A percentile compares a stretch with the other conserved stretches of the same genome.
Conservation (phyloP, 2,797 vertebrate species). For the Galago senegalensis region DNA sequence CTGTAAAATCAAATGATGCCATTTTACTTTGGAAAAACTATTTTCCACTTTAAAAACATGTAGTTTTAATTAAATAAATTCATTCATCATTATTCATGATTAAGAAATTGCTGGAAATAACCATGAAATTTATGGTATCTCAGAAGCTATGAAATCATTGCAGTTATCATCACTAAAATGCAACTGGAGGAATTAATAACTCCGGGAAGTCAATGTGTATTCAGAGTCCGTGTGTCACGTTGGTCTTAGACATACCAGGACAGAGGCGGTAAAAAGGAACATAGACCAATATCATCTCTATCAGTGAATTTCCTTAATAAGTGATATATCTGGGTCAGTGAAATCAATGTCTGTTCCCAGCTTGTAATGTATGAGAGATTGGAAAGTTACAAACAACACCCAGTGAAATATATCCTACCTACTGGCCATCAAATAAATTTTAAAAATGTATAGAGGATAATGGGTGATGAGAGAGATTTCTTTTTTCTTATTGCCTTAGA, state of each 20-base stretch:
- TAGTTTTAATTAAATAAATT: not conserved
- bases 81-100: not conserved
- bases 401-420: not conserved
- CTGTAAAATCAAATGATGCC: not conserved
- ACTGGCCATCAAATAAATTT: not conserved
- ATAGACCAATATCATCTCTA: not conserved
- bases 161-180: not conserved
- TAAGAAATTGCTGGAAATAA: slow-evolving; percentile 9
- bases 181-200: not conserved
- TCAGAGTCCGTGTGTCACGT: not conserved
- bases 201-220: not conserved
- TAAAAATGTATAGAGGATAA: not conserved
- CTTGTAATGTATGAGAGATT: not conserved
- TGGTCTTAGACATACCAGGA: not conserved
- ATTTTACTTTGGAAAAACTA: slow-evolving; percentile 5
- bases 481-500: not conserved
- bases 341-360: not conserved
- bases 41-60: not conserved
- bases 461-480: not conserved
- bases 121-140: not conserved
- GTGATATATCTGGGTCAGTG: not conserved
- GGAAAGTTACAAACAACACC: slow-evolving; percentile 19
- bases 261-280: slow-evolving; percentile 25
- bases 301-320: slow-evolving; percentile 24
- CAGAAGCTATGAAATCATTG: not conserved